Evolutionary conservation across 2,113 vertebrate species (phyloP).

Genomic region (Dicaeum eximium): DNA sequence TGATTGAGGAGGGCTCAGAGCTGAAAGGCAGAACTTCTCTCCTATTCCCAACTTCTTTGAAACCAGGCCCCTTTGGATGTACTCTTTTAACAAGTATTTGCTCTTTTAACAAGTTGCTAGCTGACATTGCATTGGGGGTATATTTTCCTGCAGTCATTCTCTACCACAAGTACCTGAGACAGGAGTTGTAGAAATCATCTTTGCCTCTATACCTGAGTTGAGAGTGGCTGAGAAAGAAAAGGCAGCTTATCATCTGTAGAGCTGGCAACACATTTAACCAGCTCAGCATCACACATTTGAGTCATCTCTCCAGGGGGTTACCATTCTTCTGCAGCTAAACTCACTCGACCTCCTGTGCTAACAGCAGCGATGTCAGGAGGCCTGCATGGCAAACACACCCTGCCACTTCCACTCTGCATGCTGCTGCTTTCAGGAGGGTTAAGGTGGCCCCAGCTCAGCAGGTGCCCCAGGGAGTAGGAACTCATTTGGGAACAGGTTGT

Average conservation of each 20-base stretch:
- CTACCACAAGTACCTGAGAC: background rate
- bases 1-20: background rate
- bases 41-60: background rate
- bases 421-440: accelerated
- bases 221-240: slow-evolving; percentile 5
- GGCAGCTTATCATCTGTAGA: background rate
- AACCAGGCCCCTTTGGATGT: background rate
- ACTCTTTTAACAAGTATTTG: background rate
- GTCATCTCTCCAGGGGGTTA: background rate
- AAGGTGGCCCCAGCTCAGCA: background rate
- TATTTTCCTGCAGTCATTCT: background rate
- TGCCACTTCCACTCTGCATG: background rate
- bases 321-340: background rate
- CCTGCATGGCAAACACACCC: background rate
- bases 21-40: background rate
- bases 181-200: background rate
- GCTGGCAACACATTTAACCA: background rate
- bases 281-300: background rate
- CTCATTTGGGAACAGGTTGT: background rate
- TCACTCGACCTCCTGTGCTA: background rate
- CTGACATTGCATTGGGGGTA: background rate
- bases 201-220: background rate
- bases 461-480: accelerated
- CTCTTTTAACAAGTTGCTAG: background rate
- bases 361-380: background rate